Evolutionary conservation across 2,888 invertebrate species (phyloP), one percentile per base, ranked within the genome.

Genomic region (Drosophila kuntzei): DNA sequence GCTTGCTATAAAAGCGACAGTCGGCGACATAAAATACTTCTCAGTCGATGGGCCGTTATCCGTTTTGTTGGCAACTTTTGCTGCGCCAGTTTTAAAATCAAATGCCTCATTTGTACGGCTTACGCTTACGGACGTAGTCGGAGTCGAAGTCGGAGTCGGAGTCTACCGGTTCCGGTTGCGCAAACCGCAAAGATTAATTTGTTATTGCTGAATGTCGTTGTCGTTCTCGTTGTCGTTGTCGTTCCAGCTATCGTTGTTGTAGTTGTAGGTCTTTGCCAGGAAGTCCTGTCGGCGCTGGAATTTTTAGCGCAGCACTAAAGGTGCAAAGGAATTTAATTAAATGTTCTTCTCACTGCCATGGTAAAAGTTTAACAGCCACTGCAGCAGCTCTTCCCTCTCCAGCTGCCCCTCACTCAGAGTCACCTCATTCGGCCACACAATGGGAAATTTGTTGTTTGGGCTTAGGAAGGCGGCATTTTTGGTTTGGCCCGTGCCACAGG

Each of bases 281-380:
- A 64, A 68, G 79, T 80, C 74, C 68, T 77, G 67, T 50, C 67
- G 65, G 46, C 64, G 32, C 60, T 75, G 85, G 88, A 85, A 85
- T 85, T 88, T 88, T 88, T 80, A 85, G 85, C 85, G 85, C 85
- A 85, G 88, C 88, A 83, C 88, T 85, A 80, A 85, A 85, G 85
- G 85, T 85, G 85, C 88, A 86, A 88, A 88, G 85, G 85, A 86
- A 86, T 86, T 86, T 86, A 86, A 86, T 86, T 88, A 86, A 88
- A 86, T 88, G 85, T 80, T 76, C 83, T 77, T 70, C 70, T 71
- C 64, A 58, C 70, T 50, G 70, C 64, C 72, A 66, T 29, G 41
- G 43, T 62, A 55, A 86, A 83, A 80, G 64, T 83, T 80, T 78
- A 55, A 44, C 76, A 67, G 36, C 32, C 67, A 69, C 57, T 78